A percentile compares a stretch with the other conserved stretches of the same genome.
Conservation (phyloP, 2,113 vertebrate species). For the Chaenocephalus aceratus region DNA sequence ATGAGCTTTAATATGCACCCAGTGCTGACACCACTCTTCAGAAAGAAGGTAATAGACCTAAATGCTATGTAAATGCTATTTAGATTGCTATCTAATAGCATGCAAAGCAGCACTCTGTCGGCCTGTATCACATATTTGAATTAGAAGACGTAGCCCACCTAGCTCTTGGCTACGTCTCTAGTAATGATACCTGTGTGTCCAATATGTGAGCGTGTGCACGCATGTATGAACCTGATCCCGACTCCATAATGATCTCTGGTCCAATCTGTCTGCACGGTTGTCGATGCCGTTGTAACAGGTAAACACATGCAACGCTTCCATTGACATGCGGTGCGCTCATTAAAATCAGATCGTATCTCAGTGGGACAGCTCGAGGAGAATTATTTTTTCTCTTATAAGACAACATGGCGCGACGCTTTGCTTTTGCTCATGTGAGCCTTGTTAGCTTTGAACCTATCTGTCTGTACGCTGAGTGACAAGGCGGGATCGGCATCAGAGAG, state of each 20-base stretch:
- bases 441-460: constrained; percentile 35
- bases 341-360: constrained; percentile 70
- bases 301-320: constrained; percentile 59
- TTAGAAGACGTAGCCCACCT: constrained; percentile 51
- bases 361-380: constrained; percentile 45
- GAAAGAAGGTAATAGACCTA: constrained; percentile 68
- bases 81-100: constrained; percentile 76
- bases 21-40: constrained; percentile 63
- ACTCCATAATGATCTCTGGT: constrained; percentile 45
- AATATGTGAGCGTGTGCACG: background rate
- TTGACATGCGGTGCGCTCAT: constrained; percentile 70
- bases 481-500: background rate
- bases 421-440: constrained; percentile 48
- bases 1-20: constrained; percentile 61
- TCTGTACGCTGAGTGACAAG: constrained; percentile 42
- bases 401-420: constrained; percentile 34
- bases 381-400: constrained; percentile 34
- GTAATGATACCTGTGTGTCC: constrained; percentile 38
- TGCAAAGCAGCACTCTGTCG: constrained; percentile 65
- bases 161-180: constrained; percentile 17
- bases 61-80: constrained; percentile 81
- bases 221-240: constrained; percentile 7
- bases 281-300: constrained; percentile 42
- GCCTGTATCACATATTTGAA: constrained; percentile 72
- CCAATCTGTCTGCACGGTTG: constrained; percentile 52